Base-by-base conservation (phyloP, 2,797 vertebrate genomes). In the Coluber constrictor region DNA sequence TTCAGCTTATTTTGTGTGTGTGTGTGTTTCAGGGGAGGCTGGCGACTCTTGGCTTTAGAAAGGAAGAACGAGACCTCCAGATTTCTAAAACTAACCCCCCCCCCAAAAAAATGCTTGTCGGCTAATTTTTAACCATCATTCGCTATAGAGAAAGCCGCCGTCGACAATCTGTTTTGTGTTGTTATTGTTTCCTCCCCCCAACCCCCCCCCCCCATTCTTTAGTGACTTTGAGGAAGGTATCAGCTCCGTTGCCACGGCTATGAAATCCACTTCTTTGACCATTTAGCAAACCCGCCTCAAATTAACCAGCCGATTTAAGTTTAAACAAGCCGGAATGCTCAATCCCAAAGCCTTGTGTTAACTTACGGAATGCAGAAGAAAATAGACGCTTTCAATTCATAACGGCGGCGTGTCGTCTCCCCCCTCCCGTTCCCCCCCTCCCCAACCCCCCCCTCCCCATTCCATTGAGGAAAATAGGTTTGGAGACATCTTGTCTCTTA, bases 201-300 rank as follows among this genome's bases (percentile, higher is more conserved):
- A 37, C n/a, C n/a, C n/a, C 29, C 63, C 13, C 29, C 13, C 29
- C 11, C 5, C 94, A 93, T 95, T 95, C 94, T 96, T 95, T 93
- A 32, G 57, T 92, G 63, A 92, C 94, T 94, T 94, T 87, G 89
- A 79, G 83, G 63, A 70, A 32, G n/a, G 63, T 2, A 91, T 91
- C 70, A 94, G 90, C 88, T 92, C 66, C 96, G 92, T 87, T 96
- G 90, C 96, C 92, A 96, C 92, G 90, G 87, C 95, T 95, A 94
- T 0, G 79, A 95, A 97, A 94, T 87, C 95, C 90, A 93, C 16
- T 96, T 94, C 95, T 94, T 94, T 95, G 83, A 47, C 91, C 93
- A 47, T 96, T 96, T 95, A 90, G 95, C 94, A 94, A n/a, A 93
- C 90, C 94, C 92, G 7, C 92, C 86, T 94, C 92, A 92, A 43